Evolutionary conservation across 2,888 invertebrate genomes (phyloP).

Genomic region (Eledone cirrhosa): DNA sequence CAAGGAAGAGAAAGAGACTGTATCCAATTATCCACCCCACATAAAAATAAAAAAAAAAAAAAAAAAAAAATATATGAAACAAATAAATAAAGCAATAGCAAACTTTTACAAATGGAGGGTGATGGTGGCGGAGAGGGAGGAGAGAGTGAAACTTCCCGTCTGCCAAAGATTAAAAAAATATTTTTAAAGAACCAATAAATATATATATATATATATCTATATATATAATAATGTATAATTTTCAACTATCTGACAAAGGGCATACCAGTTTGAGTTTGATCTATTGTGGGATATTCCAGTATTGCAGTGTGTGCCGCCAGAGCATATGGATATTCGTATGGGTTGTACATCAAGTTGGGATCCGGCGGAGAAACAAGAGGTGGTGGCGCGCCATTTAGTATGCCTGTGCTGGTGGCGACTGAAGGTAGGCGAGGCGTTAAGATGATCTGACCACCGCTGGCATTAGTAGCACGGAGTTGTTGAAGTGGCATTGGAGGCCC

Average conservation of each 20-base stretch:
- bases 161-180: too few relatives aligned
- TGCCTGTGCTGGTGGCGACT: constrained; percentile 42
- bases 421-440: constrained; percentile 74
- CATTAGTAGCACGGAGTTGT: constrained; percentile 73
- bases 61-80: too few relatives aligned
- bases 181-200: too few relatives aligned
- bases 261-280: constrained; percentile 59
- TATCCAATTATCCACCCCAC: too few relatives aligned
- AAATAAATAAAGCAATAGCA: too few relatives aligned
- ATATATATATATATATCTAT: too few relatives aligned
- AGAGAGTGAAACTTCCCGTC: too few relatives aligned
- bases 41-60: too few relatives aligned
- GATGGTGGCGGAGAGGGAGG: too few relatives aligned
- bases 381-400: constrained; percentile 68
- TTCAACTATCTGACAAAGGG: constrained; percentile 36
- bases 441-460: constrained; percentile 90
- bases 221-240: too few relatives aligned
- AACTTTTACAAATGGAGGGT: too few relatives aligned
- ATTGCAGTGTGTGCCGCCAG: constrained; percentile 47
- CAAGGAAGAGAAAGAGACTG: too few relatives aligned
- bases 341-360: constrained; percentile 70
- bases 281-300: constrained; percentile 56
- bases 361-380: constrained; percentile 74
- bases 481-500: constrained; percentile 41
- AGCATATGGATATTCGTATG: constrained; percentile 53